A percentile compares a stretch with the other conserved stretches of the same genome.
These are phyloP conservation scores for Digitonthophagus gazella DNA, from an alignment of 2,888 invertebrate genomes.

Conservation along the genomic window DNA sequence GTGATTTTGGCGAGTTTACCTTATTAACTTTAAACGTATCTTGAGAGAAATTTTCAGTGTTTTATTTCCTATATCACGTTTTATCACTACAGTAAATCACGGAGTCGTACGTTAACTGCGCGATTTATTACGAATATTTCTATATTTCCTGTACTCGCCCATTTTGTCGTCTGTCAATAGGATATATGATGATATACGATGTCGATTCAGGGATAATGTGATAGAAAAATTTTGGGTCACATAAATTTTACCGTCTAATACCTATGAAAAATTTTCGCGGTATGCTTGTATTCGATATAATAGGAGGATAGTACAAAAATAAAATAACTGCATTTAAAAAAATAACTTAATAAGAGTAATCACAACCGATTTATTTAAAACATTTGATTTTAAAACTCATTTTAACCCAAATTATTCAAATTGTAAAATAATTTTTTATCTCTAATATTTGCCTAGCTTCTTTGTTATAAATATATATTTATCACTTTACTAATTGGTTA, in stretches of 20 bases:
- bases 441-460: too few species aligned
- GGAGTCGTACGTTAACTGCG: neutral
- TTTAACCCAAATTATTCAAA: too few species aligned
- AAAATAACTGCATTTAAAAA: neutral
- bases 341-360: neutral
- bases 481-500: too few species aligned
- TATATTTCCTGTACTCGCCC: neutral
- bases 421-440: too few species aligned
- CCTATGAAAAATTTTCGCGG: neutral
- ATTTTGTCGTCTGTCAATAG: neutral
- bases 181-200: neutral
- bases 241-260: neutral
- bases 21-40: neutral
- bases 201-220: neutral
- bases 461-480: too few species aligned
- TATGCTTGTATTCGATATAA: too few species aligned
- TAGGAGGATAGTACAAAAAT: too few species aligned
- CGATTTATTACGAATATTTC: neutral
- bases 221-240: neutral
- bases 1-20: too few species aligned
- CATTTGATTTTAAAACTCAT: neutral
- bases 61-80: neutral
- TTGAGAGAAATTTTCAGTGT: neutral
- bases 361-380: neutral
- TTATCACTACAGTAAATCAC: neutral